Percentiles rank a stretch among this genome's conserved stretches.
phyloP scores from a whole-genome alignment of 2,888 invertebrate species.

The Neoascia interrupta region DNA sequence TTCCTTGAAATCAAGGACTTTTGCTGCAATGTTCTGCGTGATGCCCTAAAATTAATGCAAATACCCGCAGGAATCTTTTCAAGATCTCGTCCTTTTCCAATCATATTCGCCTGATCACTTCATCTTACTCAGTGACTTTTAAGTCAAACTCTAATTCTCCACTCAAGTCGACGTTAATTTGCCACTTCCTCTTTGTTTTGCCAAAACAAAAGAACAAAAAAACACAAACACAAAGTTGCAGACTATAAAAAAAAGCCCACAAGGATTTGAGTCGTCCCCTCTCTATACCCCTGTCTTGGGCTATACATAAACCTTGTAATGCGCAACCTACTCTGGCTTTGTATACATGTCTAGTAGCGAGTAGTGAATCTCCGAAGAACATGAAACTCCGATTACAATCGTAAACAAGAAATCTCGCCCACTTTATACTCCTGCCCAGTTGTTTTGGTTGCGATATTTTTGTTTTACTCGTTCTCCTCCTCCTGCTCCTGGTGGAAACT shows the following conservation, averaged over 20 bases:
- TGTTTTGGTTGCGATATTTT: constrained; percentile 4
- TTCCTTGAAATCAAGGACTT: too few relatives aligned
- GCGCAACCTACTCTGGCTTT: constrained; percentile 60
- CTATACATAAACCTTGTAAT: constrained; percentile 65
- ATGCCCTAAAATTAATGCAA: too few relatives aligned
- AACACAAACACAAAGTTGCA: background rate
- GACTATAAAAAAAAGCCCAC: background rate
- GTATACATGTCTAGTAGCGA: constrained; percentile 9
- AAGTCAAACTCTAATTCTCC: too few relatives aligned
- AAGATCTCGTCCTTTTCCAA: too few relatives aligned
- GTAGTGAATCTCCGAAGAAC: constrained; percentile 43
- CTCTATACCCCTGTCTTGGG: constrained; percentile 38
- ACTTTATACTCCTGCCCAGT: constrained; percentile 40
- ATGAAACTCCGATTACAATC: constrained; percentile 64
- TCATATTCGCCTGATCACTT: too few relatives aligned
- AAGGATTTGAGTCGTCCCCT: constrained; percentile 26
- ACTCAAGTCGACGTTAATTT: constrained; percentile 60
- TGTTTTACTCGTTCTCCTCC: background rate
- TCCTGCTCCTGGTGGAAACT: constrained; percentile 19
- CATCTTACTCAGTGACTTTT: too few relatives aligned
- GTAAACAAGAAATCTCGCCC: constrained; percentile 68
- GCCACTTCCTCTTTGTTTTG: constrained; percentile 63
- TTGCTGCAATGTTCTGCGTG: too few relatives aligned
- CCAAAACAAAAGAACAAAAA: constrained; percentile 35
- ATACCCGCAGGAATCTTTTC: too few relatives aligned